Base-by-base conservation (phyloP, 2,797 vertebrate genomes). In the Dendrocincla fuliginosa region DNA sequence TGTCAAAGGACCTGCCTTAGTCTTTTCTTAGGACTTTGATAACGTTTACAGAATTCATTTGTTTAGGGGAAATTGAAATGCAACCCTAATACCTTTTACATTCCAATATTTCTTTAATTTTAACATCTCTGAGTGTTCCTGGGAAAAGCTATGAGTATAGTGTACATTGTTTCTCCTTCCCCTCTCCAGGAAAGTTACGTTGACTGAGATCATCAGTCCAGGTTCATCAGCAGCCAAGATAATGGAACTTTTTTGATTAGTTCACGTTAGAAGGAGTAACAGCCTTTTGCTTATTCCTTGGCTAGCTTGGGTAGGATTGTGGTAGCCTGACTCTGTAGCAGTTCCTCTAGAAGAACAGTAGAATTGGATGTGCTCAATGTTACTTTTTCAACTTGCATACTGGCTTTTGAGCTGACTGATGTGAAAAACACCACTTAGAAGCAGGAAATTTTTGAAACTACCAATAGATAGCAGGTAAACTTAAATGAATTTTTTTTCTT, bases 41-140 rank as follows among this genome's bases (percentile, higher is more conserved):
- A 85, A 78, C 52, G 69, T 92, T 91, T 88, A 90, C 92, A 86
- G 76, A 92, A 93, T 89, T 88, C 19, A 7, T 78, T 85, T 76
- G 8, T 79, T 23, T 56, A 71, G 91, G 52, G 41, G 33, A 50
- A 80, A 30, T 50, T 55, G 19, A 91, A 89, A 53, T 74, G 13
- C 22, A 65, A 33, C 24, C 16, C 13, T 76, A 59, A 70, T 86
- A 65, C 70, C 41, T 87, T 82, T 83, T 50, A 49, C 49, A 68
- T 94, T 78, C 70, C 77, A 84, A 30, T 73, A 37, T 56, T 61
- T 56, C n/a, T 49, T 49, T 61, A 67, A 30, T 65, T 87, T 57
- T 78, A 46, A 24, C 14, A 22, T 83, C 50, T 55, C 56, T 75
- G 13, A 15, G 32, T 32, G 39, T 57, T 64, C 12, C 65, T 82